Base-by-base conservation (phyloP, 2,888 invertebrate genomes). In the Blastobasis adustella region DNA sequence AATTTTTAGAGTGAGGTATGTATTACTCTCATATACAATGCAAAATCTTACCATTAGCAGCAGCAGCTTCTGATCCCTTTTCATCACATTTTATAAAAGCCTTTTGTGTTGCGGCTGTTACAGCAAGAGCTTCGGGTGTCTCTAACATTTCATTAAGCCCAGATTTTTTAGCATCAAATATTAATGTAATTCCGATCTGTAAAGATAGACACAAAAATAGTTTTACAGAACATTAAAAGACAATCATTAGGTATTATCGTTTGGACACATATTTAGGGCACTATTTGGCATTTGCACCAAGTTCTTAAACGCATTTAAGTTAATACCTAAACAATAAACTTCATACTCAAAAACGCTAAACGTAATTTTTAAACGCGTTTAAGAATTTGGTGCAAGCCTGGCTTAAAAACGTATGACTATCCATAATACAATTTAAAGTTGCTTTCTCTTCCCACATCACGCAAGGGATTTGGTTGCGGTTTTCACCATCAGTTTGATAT, bases 31-130 rank as follows among this genome's bases (percentile, higher is more conserved):
- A 47, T 46, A 5, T 10, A 48, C 41, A 44, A 38, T 36, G 36
- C 44, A n/a, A 8, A 3, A 37, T 45, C 62, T 52, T 69, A 83
- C 82, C 75, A 54, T 70, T 82, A 23, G 71, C 79, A 9, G 70
- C 81, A 4, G 78, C 73, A 10, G 82, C 83, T 64, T 74, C 71
- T 3, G 82, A 68, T 8, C 82, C 83, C 1, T 40, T 46, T 67
- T 84, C 83, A 53, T 75, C 59, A 4, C 73, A 54, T 50, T 54
- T 54, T 1, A 81, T 54, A 42, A 45, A 61, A 44, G 69, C 67
- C 57, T 70, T 70, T 47, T 73, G 71, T 5, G 61, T 50, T 7
- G 62, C 66, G 42, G 47, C 50, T 10, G 64, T 57, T 3, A 71
- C 60, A 5, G 38, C 57, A 5, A 69, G 39, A 8, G 54, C 9